These are phyloP conservation scores for Poecilia wingei DNA, from an alignment of 2,797 vertebrate genomes.

Conservation along the genomic window DNA sequence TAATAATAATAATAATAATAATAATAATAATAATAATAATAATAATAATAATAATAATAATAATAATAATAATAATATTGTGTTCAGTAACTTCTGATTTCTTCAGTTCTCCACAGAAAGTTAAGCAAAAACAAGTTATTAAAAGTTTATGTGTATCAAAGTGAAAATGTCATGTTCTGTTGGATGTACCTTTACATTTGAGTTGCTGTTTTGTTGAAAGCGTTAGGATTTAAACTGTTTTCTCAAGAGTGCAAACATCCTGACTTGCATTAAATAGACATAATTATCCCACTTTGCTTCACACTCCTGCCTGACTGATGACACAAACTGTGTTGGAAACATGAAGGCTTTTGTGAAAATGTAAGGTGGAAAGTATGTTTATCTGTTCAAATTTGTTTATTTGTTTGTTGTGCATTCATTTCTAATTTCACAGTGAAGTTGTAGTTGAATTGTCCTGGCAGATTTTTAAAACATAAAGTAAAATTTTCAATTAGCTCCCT, in stretches of 20 bases:
- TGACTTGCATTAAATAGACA: not conserved
- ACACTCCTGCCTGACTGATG: not conserved
- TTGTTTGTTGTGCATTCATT: not conserved
- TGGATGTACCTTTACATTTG: not conserved
- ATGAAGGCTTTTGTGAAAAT: not conserved
- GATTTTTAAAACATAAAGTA: not conserved
- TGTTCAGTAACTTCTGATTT: not conserved
- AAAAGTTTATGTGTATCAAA: not conserved
- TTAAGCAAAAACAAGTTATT: not conserved
- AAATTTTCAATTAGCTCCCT: not conserved
- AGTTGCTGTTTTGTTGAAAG: not conserved
- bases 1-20: too few species aligned
- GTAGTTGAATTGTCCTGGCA: not conserved
- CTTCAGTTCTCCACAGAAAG: not conserved
- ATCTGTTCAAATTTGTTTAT: not conserved
- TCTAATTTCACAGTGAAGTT: not conserved
- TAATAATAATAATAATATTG: not conserved
- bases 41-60: too few species aligned
- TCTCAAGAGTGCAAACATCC: not conserved
- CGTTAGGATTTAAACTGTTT: not conserved
- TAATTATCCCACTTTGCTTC: not conserved
- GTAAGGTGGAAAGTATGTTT: not conserved
- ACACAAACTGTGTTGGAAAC: not conserved
- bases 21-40: too few species aligned
- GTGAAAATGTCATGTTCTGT: not conserved